Base-by-base conservation (phyloP, 37 sponge, comb jelly and placozoan genomes). In the Crambe crambe region DNA sequence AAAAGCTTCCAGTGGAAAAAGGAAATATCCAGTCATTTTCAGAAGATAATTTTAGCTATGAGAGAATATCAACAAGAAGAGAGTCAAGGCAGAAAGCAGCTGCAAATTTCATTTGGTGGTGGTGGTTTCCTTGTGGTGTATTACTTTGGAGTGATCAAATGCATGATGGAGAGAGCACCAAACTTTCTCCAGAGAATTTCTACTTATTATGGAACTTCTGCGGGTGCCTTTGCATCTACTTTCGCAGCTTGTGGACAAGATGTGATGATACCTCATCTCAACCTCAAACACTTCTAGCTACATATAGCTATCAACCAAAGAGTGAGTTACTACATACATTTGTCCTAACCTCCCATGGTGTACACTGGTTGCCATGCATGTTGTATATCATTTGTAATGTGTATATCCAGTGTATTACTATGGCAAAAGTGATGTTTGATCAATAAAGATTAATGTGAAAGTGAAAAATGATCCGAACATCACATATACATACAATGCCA, bases 61-160 rank as follows among this genome's bases (percentile, higher is more conserved):
- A n/a, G n/a, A n/a, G n/a, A n/a, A n/a, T n/a, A n/a, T n/a, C n/a
- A n/a, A n/a, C n/a, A n/a, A n/a, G n/a, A n/a, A n/a, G n/a, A n/a
- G n/a, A n/a, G n/a, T n/a, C n/a, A 66, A 15, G 5, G 36, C 34
- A 30, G 5, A 2, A 71, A 42, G 22, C 41, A 54, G 69, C 58
- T 86, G 68, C 72, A 75, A 37, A 80, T 94, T 26, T 94, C 95
- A 0, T 90, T 94, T 80, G 87, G 88, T 0, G 95, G 95, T 18
- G 90, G 95, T 82, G 95, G 95, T 15, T 94, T 94, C 58, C 73
- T 94, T 32, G 91, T 88, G 42, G 73, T 94, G 36, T 94, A 94
- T 69, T 91, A 94, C 51, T 61, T 76, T 27, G 95, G 95, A 27
- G 95, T 94, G 23, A 89, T 82, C n/a, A 78, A 83, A 36, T 90